Conservation (phyloP, 2,888 invertebrate species). For the Spialia ferax region DNA sequence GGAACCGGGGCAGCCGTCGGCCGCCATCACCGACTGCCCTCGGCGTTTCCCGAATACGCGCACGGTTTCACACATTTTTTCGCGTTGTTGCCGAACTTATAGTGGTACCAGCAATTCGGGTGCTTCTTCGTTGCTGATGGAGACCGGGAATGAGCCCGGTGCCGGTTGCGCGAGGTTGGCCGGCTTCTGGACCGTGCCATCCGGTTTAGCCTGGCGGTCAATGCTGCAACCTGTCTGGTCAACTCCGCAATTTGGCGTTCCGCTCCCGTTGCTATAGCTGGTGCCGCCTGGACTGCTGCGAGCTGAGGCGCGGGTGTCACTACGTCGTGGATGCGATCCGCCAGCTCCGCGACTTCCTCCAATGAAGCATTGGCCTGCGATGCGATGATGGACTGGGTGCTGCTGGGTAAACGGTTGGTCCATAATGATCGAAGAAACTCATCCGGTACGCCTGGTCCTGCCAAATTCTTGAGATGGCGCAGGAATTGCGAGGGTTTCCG, state of each 20-base stretch:
- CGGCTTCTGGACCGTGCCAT: neutral
- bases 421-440: constrained; percentile 41
- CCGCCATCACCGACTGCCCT: constrained; percentile 51
- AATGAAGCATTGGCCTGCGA: constrained; percentile 31
- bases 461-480: constrained; percentile 3
- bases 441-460: constrained; percentile 36
- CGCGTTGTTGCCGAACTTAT: constrained; percentile 30
- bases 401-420: constrained; percentile 37
- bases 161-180: neutral
- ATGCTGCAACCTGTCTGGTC: neutral
- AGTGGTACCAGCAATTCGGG: constrained; percentile 44
- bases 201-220: neutral
- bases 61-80: constrained; percentile 41
- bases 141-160: neutral
- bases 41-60: constrained; percentile 41
- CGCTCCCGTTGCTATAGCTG: neutral
- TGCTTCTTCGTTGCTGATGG: constrained; percentile 8
- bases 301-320: constrained; percentile 1
- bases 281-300: constrained; percentile 4
- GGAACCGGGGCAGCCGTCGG: constrained; percentile 35
- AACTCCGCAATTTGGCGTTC: constrained; percentile 1
- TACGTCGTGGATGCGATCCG: constrained; percentile 40
- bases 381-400: constrained; percentile 38
- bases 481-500: no score
- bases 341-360: constrained; percentile 39